Percentiles rank a stretch among this genome's conserved stretches.
phyloP scores from a whole-genome alignment of 2,797 vertebrate species.

The Falco naumanni region DNA sequence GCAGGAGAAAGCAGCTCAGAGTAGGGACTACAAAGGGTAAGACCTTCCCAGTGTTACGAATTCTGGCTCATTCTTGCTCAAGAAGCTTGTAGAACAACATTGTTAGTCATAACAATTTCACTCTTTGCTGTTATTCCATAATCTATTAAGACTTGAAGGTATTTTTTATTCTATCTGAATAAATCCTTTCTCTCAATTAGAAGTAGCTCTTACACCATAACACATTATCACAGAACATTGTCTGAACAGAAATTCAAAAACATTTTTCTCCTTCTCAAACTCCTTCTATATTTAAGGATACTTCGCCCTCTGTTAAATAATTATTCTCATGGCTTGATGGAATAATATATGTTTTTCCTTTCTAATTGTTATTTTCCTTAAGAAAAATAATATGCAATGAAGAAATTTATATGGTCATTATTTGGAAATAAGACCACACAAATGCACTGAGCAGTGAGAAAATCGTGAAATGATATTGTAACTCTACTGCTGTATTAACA shows the following conservation, averaged over 20 bases:
- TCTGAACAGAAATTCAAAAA: not conserved
- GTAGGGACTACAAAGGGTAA: slow-evolving; percentile 1
- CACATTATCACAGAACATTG: not conserved
- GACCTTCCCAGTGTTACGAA: not conserved
- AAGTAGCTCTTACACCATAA: not conserved
- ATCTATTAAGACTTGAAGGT: not conserved
- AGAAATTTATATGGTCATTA: not conserved
- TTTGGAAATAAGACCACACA: not conserved
- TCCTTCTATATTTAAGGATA: not conserved
- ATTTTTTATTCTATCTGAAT: not conserved
- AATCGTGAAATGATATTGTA: not conserved
- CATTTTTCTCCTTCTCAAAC: not conserved
- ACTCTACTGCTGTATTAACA: not conserved
- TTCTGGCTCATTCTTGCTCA: not conserved
- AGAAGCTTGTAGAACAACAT: not conserved
- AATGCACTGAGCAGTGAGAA: not conserved
- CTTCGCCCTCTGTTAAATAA: not conserved
- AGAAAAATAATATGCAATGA: not conserved
- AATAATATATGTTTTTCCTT: not conserved
- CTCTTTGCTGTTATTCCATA: not conserved
- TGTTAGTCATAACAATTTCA: not conserved
- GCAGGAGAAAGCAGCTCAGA: not conserved
- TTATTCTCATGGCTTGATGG: not conserved
- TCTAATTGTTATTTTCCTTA: not conserved
- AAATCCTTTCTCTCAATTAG: not conserved